Evolutionary conservation across 2,797 vertebrate species (phyloP).

Genomic region (Ambastaia sidthimunki): DNA sequence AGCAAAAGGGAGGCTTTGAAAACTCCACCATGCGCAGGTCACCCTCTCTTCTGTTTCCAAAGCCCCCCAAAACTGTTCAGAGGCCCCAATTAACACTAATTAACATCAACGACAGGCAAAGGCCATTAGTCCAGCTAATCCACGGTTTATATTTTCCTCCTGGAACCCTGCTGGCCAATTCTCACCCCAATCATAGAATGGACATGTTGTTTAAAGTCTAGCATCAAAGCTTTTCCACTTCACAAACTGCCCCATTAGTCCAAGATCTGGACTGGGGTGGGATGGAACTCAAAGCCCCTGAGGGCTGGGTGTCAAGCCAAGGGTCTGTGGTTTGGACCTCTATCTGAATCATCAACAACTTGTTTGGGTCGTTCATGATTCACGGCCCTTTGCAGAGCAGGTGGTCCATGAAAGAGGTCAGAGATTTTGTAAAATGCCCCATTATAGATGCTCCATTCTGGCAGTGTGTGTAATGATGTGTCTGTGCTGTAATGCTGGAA

Average conservation of each 20-base stretch:
- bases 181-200: constrained; percentile 75
- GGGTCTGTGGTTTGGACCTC: constrained; percentile 60
- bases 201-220: constrained; percentile 73
- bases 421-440: constrained; percentile 58
- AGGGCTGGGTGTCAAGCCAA: constrained; percentile 60
- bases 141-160: constrained; percentile 78
- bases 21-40: constrained; percentile 40
- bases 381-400: constrained; percentile 52
- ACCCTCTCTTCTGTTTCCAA: not conserved
- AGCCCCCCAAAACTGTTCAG: constrained; percentile 39
- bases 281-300: constrained; percentile 66
- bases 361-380: constrained; percentile 69
- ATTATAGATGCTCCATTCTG: constrained; percentile 53
- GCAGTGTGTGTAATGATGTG: constrained; percentile 29
- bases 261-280: constrained; percentile 66
- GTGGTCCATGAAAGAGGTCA: constrained; percentile 58
- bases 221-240: constrained; percentile 72
- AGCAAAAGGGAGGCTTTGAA: constrained; percentile 48
- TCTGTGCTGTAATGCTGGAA: not conserved
- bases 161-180: constrained; percentile 79
- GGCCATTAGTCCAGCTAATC: constrained; percentile 82
- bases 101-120: constrained; percentile 80
- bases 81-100: constrained; percentile 82
- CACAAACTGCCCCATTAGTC: constrained; percentile 71
- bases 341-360: constrained; percentile 75